Conservation (phyloP, 2,888 invertebrate genomes). For the Pogonocherus hispidulus region DNA sequence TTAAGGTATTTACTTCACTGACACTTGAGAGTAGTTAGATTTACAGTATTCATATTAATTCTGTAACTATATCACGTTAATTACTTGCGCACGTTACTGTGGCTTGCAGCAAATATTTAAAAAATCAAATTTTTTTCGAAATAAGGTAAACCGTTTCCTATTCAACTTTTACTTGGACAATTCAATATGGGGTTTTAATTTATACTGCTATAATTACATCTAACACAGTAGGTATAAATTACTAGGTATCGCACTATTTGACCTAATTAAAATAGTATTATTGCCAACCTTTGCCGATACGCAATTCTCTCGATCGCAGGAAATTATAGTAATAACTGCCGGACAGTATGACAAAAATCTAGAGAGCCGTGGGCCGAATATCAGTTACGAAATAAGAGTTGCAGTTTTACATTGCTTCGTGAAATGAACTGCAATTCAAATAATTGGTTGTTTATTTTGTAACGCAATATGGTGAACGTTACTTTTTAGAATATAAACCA, state of each 20-base stretch:
- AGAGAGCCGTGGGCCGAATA: background rate
- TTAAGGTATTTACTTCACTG: too few relatives aligned
- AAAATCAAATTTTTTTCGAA: background rate
- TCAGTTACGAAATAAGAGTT: background rate
- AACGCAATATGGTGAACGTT: background rate
- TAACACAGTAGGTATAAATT: slow-evolving; percentile 1
- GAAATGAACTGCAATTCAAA: background rate
- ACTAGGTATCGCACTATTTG: slow-evolving; percentile 4
- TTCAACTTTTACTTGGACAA: slow-evolving; percentile 8
- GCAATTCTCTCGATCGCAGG: background rate
- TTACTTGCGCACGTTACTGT: background rate
- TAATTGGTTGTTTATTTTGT: background rate
- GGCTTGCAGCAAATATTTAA: background rate
- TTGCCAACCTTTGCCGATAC: background rate
- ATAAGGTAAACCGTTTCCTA: slow-evolving; percentile 10
- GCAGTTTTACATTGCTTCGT: background rate
- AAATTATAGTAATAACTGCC: background rate
- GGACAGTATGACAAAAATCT: background rate
- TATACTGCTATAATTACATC: slow-evolving; percentile 3
- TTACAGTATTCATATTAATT: background rate
- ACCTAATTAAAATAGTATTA: slow-evolving; percentile 8
- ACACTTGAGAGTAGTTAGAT: too few relatives aligned
- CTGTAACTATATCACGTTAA: background rate
- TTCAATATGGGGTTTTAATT: slow-evolving; percentile 10
- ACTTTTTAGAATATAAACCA: background rate